Evolutionary conservation across 2,888 invertebrate species (phyloP).

Genomic region (Pediacus dermestoides): DNA sequence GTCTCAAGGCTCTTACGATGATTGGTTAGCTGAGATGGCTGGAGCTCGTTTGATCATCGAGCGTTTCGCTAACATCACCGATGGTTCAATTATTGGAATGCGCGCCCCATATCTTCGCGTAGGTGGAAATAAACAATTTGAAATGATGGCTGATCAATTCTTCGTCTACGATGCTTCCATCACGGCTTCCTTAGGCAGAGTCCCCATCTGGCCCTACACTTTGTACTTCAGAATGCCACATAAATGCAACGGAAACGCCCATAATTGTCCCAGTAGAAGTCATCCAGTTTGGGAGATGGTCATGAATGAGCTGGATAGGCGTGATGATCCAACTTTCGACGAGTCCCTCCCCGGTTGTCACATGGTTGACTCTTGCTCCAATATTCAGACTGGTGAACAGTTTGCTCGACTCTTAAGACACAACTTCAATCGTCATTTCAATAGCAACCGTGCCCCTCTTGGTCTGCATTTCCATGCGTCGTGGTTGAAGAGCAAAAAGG

Average conservation of each 20-base stretch:
- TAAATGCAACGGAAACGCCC: slow-evolving; percentile 91
- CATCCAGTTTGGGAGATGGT: slow-evolving; percentile 97
- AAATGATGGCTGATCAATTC: slow-evolving; percentile 95
- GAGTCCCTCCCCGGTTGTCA: slow-evolving; percentile 92
- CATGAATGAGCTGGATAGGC: slow-evolving; percentile 90
- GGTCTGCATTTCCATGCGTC: slow-evolving; percentile 93
- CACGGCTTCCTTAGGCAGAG: slow-evolving; percentile 81
- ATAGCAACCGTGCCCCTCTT: slow-evolving; percentile 88
- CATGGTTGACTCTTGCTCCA: slow-evolving; percentile 92
- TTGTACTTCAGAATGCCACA: slow-evolving; percentile 95
- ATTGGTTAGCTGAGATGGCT: slow-evolving; percentile 94
- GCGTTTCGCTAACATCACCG: slow-evolving; percentile 87
- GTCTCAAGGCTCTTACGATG: slow-evolving; percentile 81
- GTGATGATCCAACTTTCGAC: slow-evolving; percentile 91
- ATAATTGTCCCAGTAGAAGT: slow-evolving; percentile 85
- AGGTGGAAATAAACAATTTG: slow-evolving; percentile 92
- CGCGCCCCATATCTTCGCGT: slow-evolving; percentile 86
- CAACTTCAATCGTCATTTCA: slow-evolving; percentile 93
- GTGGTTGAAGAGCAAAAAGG: slow-evolving; percentile 91
- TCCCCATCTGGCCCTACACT: slow-evolving; percentile 96
- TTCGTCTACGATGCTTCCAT: slow-evolving; percentile 94
- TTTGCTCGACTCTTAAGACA: slow-evolving; percentile 85
- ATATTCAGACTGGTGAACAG: slow-evolving; percentile 87
- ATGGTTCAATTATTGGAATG: slow-evolving; percentile 84
- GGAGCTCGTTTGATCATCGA: slow-evolving; percentile 83